Conservation (phyloP, 2,113 vertebrate species). For the Dipodomys stephensi region DNA sequence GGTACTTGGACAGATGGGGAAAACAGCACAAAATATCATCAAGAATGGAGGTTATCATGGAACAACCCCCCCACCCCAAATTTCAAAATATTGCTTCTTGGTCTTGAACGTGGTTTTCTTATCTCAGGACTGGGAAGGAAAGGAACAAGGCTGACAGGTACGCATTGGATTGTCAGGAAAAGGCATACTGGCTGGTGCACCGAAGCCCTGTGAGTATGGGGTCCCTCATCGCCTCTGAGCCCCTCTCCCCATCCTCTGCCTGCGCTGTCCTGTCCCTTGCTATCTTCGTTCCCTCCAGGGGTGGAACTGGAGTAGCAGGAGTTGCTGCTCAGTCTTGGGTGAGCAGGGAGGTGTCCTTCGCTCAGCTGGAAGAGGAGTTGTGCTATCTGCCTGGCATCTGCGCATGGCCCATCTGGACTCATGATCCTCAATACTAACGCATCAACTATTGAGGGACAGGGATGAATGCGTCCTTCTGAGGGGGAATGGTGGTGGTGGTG, state of each 20-base stretch:
- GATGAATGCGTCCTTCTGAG: neutral
- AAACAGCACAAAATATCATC: no score
- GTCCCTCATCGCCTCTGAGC: fast-evolving
- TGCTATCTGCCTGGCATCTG: neutral
- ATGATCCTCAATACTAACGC: no score
- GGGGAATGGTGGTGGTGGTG: no score
- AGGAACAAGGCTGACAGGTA: conserved; percentile 95
- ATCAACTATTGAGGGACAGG: neutral
- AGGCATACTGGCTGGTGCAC: conserved; percentile 98
- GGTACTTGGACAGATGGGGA: neutral
- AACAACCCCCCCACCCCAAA: no score
- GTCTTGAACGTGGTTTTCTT: conserved; percentile 35
- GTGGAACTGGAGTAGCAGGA: neutral
- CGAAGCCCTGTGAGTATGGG: conserved; percentile 92
- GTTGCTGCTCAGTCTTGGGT: neutral
- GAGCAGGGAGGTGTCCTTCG: neutral
- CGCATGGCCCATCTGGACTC: neutral
- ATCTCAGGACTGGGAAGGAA: conserved; percentile 95
- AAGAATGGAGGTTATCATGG: fast-evolving
- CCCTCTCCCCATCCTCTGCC: fast-evolving
- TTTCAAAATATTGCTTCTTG: no score
- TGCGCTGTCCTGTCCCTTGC: fast-evolving
- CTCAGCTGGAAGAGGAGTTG: neutral
- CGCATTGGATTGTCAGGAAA: conserved; percentile 96
- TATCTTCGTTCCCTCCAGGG: neutral